A percentile compares a stretch with the other conserved stretches of the same genome.
phyloP scores from a whole-genome alignment of 2,113 vertebrate species.

The Motacilla alba region DNA sequence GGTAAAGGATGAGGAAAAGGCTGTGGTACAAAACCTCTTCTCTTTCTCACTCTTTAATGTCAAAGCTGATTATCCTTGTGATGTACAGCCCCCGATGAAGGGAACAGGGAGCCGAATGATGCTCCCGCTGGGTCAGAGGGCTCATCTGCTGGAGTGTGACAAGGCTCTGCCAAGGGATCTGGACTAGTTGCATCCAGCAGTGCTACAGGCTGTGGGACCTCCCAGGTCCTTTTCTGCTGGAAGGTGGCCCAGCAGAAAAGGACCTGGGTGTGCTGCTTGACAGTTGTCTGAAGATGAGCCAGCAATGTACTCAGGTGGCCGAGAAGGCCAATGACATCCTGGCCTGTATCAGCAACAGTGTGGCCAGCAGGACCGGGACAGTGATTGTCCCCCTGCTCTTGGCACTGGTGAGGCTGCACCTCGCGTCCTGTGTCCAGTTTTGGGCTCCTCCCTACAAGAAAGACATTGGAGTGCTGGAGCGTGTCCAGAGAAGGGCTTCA shows the following conservation, averaged over 20 bases:
- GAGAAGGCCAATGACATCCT: background rate
- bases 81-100: background rate
- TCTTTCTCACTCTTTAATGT: background rate
- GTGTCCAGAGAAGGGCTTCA: too few species aligned
- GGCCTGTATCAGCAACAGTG: background rate
- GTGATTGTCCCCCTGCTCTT: fast-evolving
- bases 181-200: background rate
- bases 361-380: background rate
- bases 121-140: fast-evolving
- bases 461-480: fast-evolving
- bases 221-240: background rate
- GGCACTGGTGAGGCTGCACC: background rate
- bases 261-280: background rate
- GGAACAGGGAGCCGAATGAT: background rate
- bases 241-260: background rate
- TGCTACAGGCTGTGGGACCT: background rate
- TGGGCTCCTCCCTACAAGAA: background rate
- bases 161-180: background rate
- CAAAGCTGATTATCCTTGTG: background rate
- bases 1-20: background rate
- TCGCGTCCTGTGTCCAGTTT: fast-evolving
- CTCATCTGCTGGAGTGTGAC: too few species aligned
- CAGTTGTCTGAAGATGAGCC: background rate
- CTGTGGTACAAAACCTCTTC: background rate
- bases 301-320: background rate